Evolutionary conservation across 2,113 vertebrate species (phyloP), one percentile per base, ranked within the genome.

Genomic region (Eurypyga helias): DNA sequence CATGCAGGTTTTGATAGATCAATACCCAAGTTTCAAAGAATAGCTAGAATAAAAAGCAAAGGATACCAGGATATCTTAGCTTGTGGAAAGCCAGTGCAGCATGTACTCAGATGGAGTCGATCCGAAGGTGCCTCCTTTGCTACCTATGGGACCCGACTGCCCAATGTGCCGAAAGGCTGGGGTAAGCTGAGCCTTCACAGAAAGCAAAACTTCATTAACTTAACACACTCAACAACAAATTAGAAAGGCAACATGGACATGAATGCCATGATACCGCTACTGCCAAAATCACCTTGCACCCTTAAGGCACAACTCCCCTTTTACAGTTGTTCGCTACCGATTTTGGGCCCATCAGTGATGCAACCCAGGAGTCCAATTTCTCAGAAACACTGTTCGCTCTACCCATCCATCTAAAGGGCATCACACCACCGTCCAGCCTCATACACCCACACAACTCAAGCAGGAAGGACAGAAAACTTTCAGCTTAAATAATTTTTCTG

Each of bases 401-500:
- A 54, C 9, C 11, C 51, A 29, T 61, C 29, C 5, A 43, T 6
- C 21, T 46, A 15, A 86, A 87, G 24, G 33, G 28, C 55, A 52
- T 33, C 29, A 71, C 3, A 8, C 14, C 58, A 66, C 43, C 9
- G 1, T 7, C 25, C 21, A 82, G 48, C 51, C 72, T 70, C 64
- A 60, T 21, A 76, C 76, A 89, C 25, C 25, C 41, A 91, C 58
- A 60, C 41, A 85, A 54, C 36, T 71, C 34, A 16, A 57, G 57
- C 19, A 58, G 0, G 0, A 92, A 92, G 49, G 36, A 84, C 48
- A 57, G 34, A 71, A 84, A 92, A 62, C 9, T 26, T 69, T n/a
- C 36, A 54, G 61, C n/a, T 58, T 69, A 60, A 83, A 61, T 48
- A 72, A 62, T 54, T 92, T 92, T 87, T 95, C 49, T 78, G 49